Conservation (phyloP, 2,797 vertebrate species). For the Pseudocheirus occidentalis region DNA sequence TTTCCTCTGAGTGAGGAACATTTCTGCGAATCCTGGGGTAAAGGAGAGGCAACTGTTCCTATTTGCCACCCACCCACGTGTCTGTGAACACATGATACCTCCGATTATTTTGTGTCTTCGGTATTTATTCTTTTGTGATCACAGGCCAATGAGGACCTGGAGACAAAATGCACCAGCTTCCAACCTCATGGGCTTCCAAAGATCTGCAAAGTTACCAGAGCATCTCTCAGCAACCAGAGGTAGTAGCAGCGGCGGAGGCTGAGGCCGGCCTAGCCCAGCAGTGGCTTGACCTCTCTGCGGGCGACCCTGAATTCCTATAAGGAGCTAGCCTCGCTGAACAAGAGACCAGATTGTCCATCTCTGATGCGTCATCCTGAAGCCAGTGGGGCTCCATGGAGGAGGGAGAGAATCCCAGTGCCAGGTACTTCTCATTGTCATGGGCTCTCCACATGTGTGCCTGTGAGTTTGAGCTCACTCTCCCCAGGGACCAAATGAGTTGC, state of each 20-base stretch:
- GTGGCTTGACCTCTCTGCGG: neutral
- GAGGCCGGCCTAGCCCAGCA: neutral
- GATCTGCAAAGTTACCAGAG: neutral
- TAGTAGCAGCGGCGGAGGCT: neutral
- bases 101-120: neutral
- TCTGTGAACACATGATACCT: neutral
- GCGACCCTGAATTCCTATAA: neutral
- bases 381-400: neutral
- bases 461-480: neutral
- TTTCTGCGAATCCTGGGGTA: neutral
- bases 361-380: neutral
- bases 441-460: too few relatives aligned
- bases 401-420: neutral
- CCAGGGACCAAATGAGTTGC: neutral
- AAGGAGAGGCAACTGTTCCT: neutral
- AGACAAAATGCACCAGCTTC: neutral
- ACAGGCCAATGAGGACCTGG: too few relatives aligned
- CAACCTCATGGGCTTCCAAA: neutral
- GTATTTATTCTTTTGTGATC: neutral
- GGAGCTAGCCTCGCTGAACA: neutral
- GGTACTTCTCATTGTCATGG: neutral
- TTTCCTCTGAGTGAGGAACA: neutral
- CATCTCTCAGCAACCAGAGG: too few relatives aligned
- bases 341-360: neutral
- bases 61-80: neutral